Percentiles rank a stretch among this genome's conserved stretches.
Evolutionary conservation across 2,797 vertebrate species (phyloP).

Genomic region (Anniella stebbinsi): DNA sequence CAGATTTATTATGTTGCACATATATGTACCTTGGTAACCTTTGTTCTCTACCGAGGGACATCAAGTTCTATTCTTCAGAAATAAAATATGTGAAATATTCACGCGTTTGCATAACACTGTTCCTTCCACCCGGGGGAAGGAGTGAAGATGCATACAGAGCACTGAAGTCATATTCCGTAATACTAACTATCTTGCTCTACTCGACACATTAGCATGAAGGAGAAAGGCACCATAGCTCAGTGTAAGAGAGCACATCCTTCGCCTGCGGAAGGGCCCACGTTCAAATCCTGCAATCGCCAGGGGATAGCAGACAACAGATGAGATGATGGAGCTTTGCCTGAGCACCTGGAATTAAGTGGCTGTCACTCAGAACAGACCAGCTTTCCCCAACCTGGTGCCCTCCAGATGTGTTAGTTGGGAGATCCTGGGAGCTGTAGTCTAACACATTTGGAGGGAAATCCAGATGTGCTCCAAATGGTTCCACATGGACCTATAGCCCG

Average conservation of each 20-base stretch:
- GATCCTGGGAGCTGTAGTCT: too few species aligned
- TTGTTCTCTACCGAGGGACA: not conserved
- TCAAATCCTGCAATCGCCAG: not conserved
- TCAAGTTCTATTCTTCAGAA: not conserved
- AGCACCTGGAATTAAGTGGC: not conserved
- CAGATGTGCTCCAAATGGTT: too few species aligned
- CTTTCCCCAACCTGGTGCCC: not conserved
- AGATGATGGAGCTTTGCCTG: not conserved
- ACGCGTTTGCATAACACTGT: not conserved
- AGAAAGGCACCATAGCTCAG: not conserved
- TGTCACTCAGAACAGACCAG: not conserved
- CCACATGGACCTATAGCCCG: too few species aligned
- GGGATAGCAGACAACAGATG: not conserved
- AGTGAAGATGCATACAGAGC: not conserved
- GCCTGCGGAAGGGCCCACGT: not conserved
- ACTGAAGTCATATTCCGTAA: too few species aligned
- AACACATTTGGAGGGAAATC: too few species aligned
- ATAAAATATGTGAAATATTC: not conserved
- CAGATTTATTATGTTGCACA: not conserved
- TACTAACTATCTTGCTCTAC: not conserved
- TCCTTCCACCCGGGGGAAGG: not conserved
- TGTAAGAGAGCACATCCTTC: not conserved
- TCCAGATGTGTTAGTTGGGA: not conserved
- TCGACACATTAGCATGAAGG: not conserved
- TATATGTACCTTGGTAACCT: not conserved